Evolutionary conservation across 1,140 invertebrate genomes (phyloP).

Genomic region (Camponotus floridanus): DNA sequence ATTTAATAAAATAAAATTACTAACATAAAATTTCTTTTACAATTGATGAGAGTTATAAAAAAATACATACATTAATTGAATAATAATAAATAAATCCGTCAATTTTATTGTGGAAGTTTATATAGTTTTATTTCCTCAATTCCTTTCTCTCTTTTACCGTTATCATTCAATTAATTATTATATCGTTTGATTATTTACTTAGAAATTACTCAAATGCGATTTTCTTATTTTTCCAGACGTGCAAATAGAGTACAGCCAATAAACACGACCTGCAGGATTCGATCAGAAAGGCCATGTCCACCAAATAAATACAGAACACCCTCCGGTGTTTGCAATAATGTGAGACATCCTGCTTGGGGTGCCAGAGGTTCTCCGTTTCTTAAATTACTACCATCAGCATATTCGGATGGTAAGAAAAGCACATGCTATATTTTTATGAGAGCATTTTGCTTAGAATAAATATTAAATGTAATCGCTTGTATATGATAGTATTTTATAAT

Average conservation of each 20-base stretch:
- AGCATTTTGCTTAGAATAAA: not conserved
- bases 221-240: conserved; percentile 71
- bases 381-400: conserved; percentile 92
- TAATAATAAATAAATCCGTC: not conserved
- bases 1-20: too few species aligned
- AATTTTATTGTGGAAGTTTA: not conserved
- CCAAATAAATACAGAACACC: conserved; percentile 93
- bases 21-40: not conserved
- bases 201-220: not conserved
- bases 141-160: too few species aligned
- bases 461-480: not conserved
- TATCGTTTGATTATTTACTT: not conserved
- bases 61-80: not conserved
- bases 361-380: conserved; percentile 93
- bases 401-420: conserved; percentile 92
- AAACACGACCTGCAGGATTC: conserved; percentile 74
- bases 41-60: not conserved
- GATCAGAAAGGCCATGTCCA: conserved; percentile 87
- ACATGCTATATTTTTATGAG: not conserved
- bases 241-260: conserved; percentile 71
- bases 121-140: not conserved
- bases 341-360: conserved; percentile 95
- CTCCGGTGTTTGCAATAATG: conserved; percentile 98
- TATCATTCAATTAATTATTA: not conserved
- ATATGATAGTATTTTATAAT: too few species aligned